phyloP scores from a whole-genome alignment of 2,888 invertebrate species.

The Cryptus armator region DNA sequence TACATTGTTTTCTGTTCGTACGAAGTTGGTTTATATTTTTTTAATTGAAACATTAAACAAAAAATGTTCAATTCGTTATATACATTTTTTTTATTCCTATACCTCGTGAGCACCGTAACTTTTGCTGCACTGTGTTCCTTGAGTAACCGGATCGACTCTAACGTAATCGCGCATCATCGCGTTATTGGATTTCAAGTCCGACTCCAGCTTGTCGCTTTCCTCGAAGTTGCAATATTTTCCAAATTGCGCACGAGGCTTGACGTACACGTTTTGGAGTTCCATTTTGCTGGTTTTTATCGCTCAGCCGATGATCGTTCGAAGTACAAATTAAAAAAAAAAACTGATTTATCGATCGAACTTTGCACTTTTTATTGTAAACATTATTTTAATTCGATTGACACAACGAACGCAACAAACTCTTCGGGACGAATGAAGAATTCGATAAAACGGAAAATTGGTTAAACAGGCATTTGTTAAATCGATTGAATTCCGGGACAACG shows the following conservation, averaged over 20 bases:
- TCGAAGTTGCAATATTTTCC: conserved; percentile 86
- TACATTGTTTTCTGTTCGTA: background rate
- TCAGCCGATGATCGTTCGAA: no score
- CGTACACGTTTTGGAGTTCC: conserved; percentile 85
- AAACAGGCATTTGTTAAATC: conserved; percentile 30
- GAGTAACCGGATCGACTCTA: conserved; percentile 86
- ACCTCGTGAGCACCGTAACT: conserved; percentile 86
- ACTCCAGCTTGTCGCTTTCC: conserved; percentile 83
- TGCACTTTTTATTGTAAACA: conserved; percentile 10
- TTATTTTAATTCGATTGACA: background rate
- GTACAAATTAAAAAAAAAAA: no score
- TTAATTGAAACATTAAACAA: background rate
- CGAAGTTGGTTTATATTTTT: background rate
- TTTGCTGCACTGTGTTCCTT: conserved; percentile 85
- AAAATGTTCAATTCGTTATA: no score
- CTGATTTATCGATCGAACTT: background rate
- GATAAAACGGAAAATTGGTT: background rate
- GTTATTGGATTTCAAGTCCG: conserved; percentile 83
- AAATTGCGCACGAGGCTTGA: conserved; percentile 86
- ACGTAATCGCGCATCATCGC: conserved; percentile 85
- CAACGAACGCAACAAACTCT: background rate
- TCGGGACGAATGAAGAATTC: background rate
- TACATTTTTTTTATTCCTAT: conserved; percentile 23
- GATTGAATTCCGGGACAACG: background rate
- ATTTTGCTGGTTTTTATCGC: conserved; percentile 64